phyloP scores from a whole-genome alignment of 2,797 vertebrate species.

The Apogon talboti region DNA sequence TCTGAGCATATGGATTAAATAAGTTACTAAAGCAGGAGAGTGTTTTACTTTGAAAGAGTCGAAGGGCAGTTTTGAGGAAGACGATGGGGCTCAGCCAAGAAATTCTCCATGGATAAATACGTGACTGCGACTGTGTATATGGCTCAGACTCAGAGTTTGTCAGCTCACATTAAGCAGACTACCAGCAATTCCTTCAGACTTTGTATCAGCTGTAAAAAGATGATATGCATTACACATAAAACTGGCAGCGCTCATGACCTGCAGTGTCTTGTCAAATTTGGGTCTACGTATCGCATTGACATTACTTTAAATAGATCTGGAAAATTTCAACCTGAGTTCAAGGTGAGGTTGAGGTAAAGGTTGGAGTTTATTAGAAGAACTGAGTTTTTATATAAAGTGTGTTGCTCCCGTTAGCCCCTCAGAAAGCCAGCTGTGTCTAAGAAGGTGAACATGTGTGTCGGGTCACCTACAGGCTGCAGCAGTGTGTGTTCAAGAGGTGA shows the following conservation, averaged over 20 bases:
- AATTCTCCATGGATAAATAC: constrained; percentile 28
- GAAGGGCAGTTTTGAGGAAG: not conserved
- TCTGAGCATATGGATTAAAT: too few species aligned
- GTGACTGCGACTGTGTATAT: constrained; percentile 9
- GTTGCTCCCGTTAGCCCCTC: constrained; percentile 1
- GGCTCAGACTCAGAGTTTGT: constrained; percentile 19
- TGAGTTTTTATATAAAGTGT: constrained; percentile 17
- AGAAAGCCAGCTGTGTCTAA: constrained; percentile 21
- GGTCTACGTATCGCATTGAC: not conserved
- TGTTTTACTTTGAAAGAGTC: constrained; percentile 7
- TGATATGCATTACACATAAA: constrained; percentile 15
- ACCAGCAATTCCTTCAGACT: constrained; percentile 15
- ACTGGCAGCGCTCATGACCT: constrained; percentile 1
- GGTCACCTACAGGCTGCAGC: constrained; percentile 50
- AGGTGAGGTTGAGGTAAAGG: constrained; percentile 12
- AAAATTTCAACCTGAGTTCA: constrained; percentile 7
- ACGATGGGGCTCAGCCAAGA: constrained; percentile 17
- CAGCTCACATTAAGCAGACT: constrained; percentile 39
- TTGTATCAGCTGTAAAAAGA: constrained; percentile 11
- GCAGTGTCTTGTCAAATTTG: constrained; percentile 1
- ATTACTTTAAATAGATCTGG: constrained; percentile 9
- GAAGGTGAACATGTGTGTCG: constrained; percentile 49
- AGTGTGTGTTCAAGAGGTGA: constrained; percentile 51
- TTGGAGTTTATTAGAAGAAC: constrained; percentile 18
- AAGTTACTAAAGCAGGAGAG: too few species aligned